These are phyloP conservation scores for Alfaro cultratus DNA, from an alignment of 2,797 vertebrate species.

Conservation along the genomic window DNA sequence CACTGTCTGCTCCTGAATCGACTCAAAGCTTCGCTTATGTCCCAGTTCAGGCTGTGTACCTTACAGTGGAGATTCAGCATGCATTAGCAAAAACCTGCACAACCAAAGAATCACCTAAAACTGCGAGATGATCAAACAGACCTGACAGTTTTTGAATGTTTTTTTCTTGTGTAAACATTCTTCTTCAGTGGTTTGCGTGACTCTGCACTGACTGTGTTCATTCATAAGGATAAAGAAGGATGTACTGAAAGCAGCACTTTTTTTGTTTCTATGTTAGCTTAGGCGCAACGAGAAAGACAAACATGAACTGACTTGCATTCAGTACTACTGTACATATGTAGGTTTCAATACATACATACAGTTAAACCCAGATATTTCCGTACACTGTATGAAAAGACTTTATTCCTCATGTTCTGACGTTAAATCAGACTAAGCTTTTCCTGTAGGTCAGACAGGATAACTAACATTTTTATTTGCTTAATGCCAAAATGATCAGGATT, in stretches of 20 bases:
- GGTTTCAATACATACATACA: neutral
- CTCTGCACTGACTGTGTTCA: conserved; percentile 32
- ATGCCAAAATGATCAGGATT: neutral
- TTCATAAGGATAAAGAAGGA: conserved; percentile 46
- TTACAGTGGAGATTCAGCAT: conserved; percentile 35
- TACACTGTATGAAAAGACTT: neutral
- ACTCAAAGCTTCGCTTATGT: conserved; percentile 61
- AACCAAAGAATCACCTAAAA: conserved; percentile 55
- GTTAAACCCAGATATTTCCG: neutral
- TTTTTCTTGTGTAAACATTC: conserved; percentile 41
- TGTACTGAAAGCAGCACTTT: neutral
- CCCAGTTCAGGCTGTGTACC: conserved; percentile 53
- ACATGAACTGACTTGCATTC: conserved; percentile 3
- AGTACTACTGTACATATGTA: neutral
- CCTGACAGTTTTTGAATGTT: conserved; percentile 24
- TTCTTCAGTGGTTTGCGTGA: conserved; percentile 34
- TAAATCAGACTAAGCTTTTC: neutral
- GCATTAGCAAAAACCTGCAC: conserved; percentile 24
- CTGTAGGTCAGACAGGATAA: neutral
- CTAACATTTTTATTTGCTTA: neutral
- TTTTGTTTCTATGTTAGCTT: conserved; percentile 2
- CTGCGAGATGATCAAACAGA: conserved; percentile 38
- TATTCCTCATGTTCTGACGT: neutral
- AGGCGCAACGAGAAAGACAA: neutral
- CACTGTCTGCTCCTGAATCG: conserved; percentile 51